These are phyloP conservation scores for Thecophora atra DNA, from an alignment of 2,888 invertebrate genomes.

Conservation along the genomic window DNA sequence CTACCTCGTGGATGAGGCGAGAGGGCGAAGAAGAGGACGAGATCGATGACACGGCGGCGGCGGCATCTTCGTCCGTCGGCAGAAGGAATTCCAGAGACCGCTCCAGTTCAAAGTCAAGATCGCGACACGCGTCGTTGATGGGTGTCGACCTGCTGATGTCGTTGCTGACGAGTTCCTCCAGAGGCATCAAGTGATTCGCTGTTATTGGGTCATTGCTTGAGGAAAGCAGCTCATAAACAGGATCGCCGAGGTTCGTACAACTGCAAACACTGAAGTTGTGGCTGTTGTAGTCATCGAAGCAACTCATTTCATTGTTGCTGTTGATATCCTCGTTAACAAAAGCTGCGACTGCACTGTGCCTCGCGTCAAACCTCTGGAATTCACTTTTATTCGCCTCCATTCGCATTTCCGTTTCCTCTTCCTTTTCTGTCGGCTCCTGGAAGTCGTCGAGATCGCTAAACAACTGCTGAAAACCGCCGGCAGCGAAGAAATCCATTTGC, in stretches of 20 bases:
- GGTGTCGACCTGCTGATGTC: background rate
- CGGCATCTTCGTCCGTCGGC: constrained; percentile 35
- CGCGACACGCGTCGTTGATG: background rate
- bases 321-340: background rate
- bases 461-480: constrained; percentile 65
- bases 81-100: constrained; percentile 45
- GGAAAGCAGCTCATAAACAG: background rate
- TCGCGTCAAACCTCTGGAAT: background rate
- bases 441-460: constrained; percentile 59
- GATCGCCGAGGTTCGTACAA: background rate
- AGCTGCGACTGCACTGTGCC: background rate
- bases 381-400: background rate
- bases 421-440: background rate
- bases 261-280: background rate
- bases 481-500: constrained; percentile 64
- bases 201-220: background rate
- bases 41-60: background rate
- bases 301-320: background rate
- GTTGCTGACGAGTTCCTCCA: background rate
- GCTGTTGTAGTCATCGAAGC: constrained; percentile 46
- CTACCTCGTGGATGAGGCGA: constrained; percentile 47
- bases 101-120: constrained; percentile 38
- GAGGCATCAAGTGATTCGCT: no score
- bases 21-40: constrained; percentile 7
- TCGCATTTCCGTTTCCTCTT: background rate